Evolutionary conservation across 2,888 invertebrate species (phyloP).

Genomic region (Nycteola revayana): DNA sequence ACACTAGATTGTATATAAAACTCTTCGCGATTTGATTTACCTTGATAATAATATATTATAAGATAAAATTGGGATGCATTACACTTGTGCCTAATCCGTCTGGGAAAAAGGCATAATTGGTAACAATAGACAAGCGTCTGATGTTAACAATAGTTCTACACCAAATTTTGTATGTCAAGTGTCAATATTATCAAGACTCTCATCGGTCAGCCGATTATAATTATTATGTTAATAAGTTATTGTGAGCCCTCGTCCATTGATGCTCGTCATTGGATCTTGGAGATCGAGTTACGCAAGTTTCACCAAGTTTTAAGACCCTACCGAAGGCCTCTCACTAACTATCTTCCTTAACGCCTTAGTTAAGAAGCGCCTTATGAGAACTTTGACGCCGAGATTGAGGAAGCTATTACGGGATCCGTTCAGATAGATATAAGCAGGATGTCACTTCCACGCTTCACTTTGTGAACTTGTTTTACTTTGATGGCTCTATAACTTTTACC

Average conservation of each 20-base stretch:
- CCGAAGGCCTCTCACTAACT: conserved; percentile 77
- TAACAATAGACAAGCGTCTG: too few species aligned
- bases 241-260: conserved; percentile 69
- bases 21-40: too few species aligned
- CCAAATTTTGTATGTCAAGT: too few species aligned
- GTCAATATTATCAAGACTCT: conserved; percentile 4
- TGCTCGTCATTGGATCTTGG: conserved; percentile 57
- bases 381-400: conserved; percentile 80
- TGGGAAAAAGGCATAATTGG: too few species aligned
- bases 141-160: too few species aligned
- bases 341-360: conserved; percentile 80
- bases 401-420: conserved; percentile 79
- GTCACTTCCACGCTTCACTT: conserved; percentile 78
- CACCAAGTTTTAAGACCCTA: conserved; percentile 77
- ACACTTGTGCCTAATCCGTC: too few species aligned
- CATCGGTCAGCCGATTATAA: conserved; percentile 45
- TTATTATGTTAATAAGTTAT: conserved; percentile 75
- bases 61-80: too few species aligned
- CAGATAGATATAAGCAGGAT: conserved; percentile 78
- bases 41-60: too few species aligned
- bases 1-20: too few species aligned
- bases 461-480: conserved; percentile 76
- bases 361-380: conserved; percentile 81
- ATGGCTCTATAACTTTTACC: conserved; percentile 62
- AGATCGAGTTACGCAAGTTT: conserved; percentile 78